Base-by-base conservation (phyloP, 2,888 invertebrate species). In the Mesorhabditis belari region DNA sequence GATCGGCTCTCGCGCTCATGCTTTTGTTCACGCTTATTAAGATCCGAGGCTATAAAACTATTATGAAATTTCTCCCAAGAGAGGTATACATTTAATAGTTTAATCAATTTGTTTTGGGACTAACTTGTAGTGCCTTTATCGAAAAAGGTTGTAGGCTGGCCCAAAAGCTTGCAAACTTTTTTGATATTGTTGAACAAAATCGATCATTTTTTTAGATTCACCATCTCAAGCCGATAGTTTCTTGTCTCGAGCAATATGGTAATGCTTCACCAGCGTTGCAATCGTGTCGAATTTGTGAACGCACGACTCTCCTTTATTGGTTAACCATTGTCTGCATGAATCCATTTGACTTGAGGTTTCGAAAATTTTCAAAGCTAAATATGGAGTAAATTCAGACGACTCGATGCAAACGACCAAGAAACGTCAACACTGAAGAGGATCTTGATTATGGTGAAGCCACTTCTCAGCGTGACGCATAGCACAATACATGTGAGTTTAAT, bases 251-350 rank as follows among this genome's bases (percentile, higher is more conserved):
- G n/a, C n/a, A n/a, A n/a, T n/a, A n/a, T n/a, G n/a, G n/a, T n/a
- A n/a, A n/a, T n/a, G n/a, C n/a, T n/a, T n/a, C n/a, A n/a, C n/a
- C n/a, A n/a, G n/a, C n/a, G n/a, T n/a, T n/a, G n/a, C n/a, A n/a
- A 35, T 17, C 29, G 9, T 6, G 9, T 5, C 29, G 49, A 53
- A 25, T 58, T 5, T 27, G 27, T 1, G 61, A 71, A 52, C 54
- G 69, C 17, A 64, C 62, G 52, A 65, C 71, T 49, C 64, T 79
- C 5, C 65, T 75, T 0, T 62, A 72, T 26, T 79, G 79, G 79
- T 67, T 79, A 5, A 70, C 70, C 65, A 78, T 79, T 49, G 73
- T 79, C 25, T 71, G 74, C 58, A 73, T 77, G 64, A 79, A 80
- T 65, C 79, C 79, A 3, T 79, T 79, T 61, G 74, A 79, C 60